A percentile compares a stretch with the other conserved stretches of the same genome.
Evolutionary conservation across 2,113 vertebrate species (phyloP).

Genomic region (Rhinolophus sinicus): DNA sequence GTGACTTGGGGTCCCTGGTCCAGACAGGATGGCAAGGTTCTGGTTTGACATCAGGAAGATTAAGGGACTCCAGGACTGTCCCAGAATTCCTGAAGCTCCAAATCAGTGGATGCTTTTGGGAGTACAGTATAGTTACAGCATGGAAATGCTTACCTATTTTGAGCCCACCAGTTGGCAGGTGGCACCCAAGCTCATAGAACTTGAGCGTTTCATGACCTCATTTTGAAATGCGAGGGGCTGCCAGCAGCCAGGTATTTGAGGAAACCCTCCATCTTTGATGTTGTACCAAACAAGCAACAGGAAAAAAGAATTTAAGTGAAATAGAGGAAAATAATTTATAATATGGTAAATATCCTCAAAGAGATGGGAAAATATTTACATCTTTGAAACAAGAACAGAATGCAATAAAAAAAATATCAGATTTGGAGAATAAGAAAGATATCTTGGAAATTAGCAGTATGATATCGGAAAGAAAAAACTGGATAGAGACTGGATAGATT

Average conservation of each 20-base stretch:
- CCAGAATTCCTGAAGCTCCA: not conserved
- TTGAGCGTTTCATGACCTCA: not conserved
- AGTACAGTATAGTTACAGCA: not conserved
- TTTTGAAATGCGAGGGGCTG: not conserved
- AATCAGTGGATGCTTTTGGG: not conserved
- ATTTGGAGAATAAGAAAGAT: not conserved
- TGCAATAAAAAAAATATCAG: not conserved
- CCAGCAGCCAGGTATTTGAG: not conserved
- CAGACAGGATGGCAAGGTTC: not conserved
- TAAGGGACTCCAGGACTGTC: not conserved
- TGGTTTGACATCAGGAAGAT: not conserved
- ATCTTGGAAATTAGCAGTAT: not conserved
- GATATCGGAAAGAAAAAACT: not conserved
- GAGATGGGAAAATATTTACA: not conserved
- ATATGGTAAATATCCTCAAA: not conserved
- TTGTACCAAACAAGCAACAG: not conserved
- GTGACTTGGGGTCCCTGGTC: not conserved
- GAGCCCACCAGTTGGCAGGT: not conserved
- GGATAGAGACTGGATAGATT: not conserved
- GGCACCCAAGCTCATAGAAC: not conserved
- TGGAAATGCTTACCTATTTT: not conserved
- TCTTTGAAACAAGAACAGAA: constrained; percentile 41
- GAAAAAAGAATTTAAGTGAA: not conserved
- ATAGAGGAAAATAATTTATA: not conserved
- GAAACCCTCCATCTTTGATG: not conserved